Conservation (phyloP, 2,888 invertebrate genomes). For the Macrosoma leucophasiata region DNA sequence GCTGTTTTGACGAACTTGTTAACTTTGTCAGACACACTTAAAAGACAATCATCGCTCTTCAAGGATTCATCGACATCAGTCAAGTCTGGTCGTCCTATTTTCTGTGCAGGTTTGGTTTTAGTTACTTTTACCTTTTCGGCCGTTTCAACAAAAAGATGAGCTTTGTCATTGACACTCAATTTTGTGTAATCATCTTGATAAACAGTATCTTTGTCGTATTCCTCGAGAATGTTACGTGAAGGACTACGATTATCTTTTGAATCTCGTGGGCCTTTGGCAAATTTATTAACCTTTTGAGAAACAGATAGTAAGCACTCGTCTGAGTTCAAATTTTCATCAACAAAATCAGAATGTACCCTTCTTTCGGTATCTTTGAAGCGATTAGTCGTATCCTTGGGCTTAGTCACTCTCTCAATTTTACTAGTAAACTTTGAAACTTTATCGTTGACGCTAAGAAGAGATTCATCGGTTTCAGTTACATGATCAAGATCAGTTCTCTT, state of each 20-base stretch:
- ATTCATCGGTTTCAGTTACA: conserved; percentile 63
- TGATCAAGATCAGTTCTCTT: conserved; percentile 47
- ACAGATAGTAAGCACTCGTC: conserved; percentile 81
- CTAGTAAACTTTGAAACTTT: conserved; percentile 71
- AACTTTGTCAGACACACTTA: conserved; percentile 80
- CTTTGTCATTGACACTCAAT: conserved; percentile 80
- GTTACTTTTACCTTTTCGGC: conserved; percentile 73
- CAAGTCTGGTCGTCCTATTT: conserved; percentile 67
- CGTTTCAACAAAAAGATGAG: conserved; percentile 77
- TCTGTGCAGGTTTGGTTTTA: conserved; percentile 50
- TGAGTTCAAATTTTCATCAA: conserved; percentile 63
- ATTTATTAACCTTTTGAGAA: conserved; percentile 81
- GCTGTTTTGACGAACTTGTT: conserved; percentile 78
- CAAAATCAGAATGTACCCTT: conserved; percentile 66
- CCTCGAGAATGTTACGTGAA: conserved; percentile 56
- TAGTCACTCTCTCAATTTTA: conserved; percentile 48
- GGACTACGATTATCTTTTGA: conserved; percentile 54
- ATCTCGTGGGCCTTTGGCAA: conserved; percentile 66
- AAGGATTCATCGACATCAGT: conserved; percentile 75
- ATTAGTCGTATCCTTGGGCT: conserved; percentile 41
- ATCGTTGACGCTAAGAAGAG: conserved; percentile 72
- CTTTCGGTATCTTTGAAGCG: conserved; percentile 50
- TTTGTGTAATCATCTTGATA: conserved; percentile 67
- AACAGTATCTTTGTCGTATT: conserved; percentile 72
- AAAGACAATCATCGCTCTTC: conserved; percentile 75